Evolutionary conservation across 1,140 invertebrate species (phyloP), one percentile per base, ranked within the genome.

Genomic region (Drosophila auraria): DNA sequence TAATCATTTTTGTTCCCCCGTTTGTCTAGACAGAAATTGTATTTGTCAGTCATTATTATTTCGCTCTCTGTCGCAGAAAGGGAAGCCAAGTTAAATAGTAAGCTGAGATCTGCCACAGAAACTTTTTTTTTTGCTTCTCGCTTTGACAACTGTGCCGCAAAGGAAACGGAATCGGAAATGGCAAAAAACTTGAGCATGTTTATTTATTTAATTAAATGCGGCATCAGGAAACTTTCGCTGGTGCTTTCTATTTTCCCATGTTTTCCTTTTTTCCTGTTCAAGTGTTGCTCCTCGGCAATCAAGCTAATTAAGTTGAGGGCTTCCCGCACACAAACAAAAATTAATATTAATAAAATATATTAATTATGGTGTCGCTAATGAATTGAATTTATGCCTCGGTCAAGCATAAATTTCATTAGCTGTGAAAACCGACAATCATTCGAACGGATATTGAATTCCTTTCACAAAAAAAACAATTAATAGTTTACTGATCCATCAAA

Each of bases 181-280:
- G 40, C 47, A 45, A 81, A 79, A 87, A 89, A 84, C 70, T 90
- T 75, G 50, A 66, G 56, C 63, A 72, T 75, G 75, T 84, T 83
- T 90, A 90, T 80, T 84, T 90, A 82, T 82, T 90, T 89, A 84
- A 89, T 90, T 89, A 87, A 87, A 89, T 87, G 81, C 59, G 68
- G 65, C 64, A 61, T 61, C 76, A 63, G 61, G 42, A 58, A 87
- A 87, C 47, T 83, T 87, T 83, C 68, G 36, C 62, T 68, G 47
- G 25, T 70, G 27, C 60, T 56, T 64, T 8, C 61, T 57, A 82
- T 59, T 61, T 79, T 59, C 17, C n/a, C 57, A 33, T 63, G 11
- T 17, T 38, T 38, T 63, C 27, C 4, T 47, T 51, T 38, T 56
- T 71, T 33, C 53, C 51, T 6, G 30, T 6, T 23, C 33, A 57